These are phyloP conservation scores for Eupeodes latifasciatus DNA, from an alignment of 2,888 invertebrate genomes.

Conservation along the genomic window DNA sequence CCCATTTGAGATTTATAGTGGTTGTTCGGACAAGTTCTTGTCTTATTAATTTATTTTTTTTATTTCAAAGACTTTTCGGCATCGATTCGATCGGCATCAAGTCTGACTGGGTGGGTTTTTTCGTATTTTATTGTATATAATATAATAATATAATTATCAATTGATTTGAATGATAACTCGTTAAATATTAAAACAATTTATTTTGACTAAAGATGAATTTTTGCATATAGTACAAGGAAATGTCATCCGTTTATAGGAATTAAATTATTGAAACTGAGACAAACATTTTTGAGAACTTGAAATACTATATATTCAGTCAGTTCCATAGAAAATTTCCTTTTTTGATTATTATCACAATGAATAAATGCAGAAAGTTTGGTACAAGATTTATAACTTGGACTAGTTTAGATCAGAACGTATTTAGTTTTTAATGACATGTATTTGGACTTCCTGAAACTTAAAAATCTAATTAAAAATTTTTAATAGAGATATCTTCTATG, in stretches of 20 bases:
- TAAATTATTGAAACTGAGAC: neutral
- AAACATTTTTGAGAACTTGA: too few relatives aligned
- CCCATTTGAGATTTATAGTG: constrained; percentile 50
- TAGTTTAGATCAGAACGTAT: too few relatives aligned
- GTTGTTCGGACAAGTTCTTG: constrained; percentile 39
- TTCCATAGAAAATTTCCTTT: too few relatives aligned
- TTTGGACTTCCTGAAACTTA: too few relatives aligned
- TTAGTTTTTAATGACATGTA: too few relatives aligned
- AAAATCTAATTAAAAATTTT: too few relatives aligned
- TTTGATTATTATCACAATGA: too few relatives aligned
- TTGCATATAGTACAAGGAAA: constrained; percentile 9
- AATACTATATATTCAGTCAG: too few relatives aligned
- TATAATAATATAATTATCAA: neutral
- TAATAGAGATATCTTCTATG: too few relatives aligned
- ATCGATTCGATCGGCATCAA: neutral
- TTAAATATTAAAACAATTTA: neutral
- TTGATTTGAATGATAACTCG: neutral
- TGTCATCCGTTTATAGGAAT: neutral
- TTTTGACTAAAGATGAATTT: neutral
- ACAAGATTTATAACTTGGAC: too few relatives aligned
- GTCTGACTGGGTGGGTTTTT: neutral
- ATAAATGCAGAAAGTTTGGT: too few relatives aligned
- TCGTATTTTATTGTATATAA: neutral
- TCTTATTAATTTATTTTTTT: constrained; percentile 32
- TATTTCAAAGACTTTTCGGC: neutral